Base-by-base conservation (phyloP, 2,113 vertebrate genomes). In the Phalacrocorax carbo region DNA sequence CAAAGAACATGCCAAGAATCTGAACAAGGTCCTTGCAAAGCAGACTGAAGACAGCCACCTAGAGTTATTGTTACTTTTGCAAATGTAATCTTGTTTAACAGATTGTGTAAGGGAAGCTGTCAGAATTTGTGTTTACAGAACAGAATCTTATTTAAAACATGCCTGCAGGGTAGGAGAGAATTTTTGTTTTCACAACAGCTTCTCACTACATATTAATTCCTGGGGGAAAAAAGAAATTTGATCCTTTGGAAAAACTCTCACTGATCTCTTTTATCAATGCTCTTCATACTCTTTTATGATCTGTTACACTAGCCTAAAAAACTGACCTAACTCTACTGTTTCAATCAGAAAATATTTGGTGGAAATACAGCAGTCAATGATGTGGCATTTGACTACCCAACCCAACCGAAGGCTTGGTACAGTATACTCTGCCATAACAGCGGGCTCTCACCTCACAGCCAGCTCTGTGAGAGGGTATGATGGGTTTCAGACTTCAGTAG, bases 361-460 rank as follows among this genome's bases (percentile, higher is more conserved):
- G 98, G 99, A 32, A 99, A 98, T 16, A 96, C 99, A 65, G 69
- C 69, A 16, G 98, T 99, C 88, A 95, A 97, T 13, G 22, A 92
- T 3, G 98, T 99, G 8, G n/a, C 62, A 46, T 99, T 99, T 92
- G 98, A 97, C 95, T 99, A 99, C 75, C 98, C 98, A 2, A 98
- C 98, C 2, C 97, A 98, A 10, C 97, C 98, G 3, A 93, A 99
- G 2, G 64, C 38, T 38, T 38, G 38, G 38, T 38, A 38, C 38
- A 38, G 38, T 38, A 38, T 38, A 38, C 38, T 38, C 38, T 38
- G 38, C 38, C 38, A 5, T 38, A 38, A 38, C 38, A 38, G 38
- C 11, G 38, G 38, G 38, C 38, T 38, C 38, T 38, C 38, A 38
- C 38, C 38, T 38, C 38, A 38, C 38, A 38, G 38, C 38, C 38